Evolutionary conservation across 1,140 invertebrate species (phyloP), one percentile per base, ranked within the genome.

Genomic region (Calliphora vicina): DNA sequence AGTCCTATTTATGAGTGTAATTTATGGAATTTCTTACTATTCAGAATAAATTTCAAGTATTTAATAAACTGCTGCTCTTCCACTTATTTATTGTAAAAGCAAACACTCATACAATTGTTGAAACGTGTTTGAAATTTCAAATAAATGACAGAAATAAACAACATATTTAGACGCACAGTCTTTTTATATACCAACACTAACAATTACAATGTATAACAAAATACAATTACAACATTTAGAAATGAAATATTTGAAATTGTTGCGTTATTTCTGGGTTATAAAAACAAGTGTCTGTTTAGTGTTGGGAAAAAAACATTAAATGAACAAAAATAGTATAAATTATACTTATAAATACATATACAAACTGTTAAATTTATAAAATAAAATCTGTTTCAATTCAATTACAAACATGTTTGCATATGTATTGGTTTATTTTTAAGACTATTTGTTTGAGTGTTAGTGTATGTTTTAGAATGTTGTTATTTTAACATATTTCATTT

Each of bases 41-140:
- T n/a, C 12, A 57, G 45, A 17, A 57, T 17, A n/a, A 17, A 1
- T 57, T 5, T 10, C 45, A 57, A 17, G n/a, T n/a, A 57, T 17
- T n/a, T 57, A 6, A 5, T n/a, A n/a, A 57, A 57, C n/a, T 17
- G 15, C 1, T n/a, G 15, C 2, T 15, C 15, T 4, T 57, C n/a
- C 17, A 35, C 25, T 78, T 20, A 2, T 45, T 78, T 45, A 9
- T 43, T 35, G 23, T 78, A 43, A 78, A 78, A n/a, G n/a, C 42
- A 78, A 78, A 78, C 74, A 45, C 35, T 23, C 23, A 13, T 43
- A 23, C 17, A 78, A 78, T 78, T 43, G 74, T 45, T 43, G 9
- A 25, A 43, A 78, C 74, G 74, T 78, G 74, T 78, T 78, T 78
- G 10, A 78, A 78, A 45, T 78, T 78, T 15, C 1, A n/a, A 78